These are phyloP conservation scores for Tineola bisselliella DNA, from an alignment of 2,888 invertebrate species.

Conservation along the genomic window DNA sequence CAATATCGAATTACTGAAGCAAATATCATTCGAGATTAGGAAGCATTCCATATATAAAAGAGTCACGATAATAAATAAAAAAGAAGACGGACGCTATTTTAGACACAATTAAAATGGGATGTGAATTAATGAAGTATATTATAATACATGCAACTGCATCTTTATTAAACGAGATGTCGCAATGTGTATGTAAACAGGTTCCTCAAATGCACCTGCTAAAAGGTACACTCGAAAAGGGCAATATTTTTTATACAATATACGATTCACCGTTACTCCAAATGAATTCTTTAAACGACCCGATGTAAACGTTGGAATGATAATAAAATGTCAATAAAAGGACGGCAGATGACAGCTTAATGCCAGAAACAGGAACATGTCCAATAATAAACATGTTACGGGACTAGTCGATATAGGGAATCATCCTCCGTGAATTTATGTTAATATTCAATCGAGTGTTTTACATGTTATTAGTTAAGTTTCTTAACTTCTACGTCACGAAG, in stretches of 20 bases:
- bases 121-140: no score
- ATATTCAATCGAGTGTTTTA: neutral
- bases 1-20: no score
- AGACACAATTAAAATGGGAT: no score
- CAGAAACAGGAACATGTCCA: neutral
- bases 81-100: no score
- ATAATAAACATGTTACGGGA: neutral
- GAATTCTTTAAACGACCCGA: neutral
- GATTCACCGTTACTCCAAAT: slow-evolving; percentile 1
- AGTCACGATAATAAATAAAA: no score
- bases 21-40: no score
- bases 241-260: neutral
- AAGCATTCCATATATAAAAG: no score
- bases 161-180: neutral
- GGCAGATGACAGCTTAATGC: neutral
- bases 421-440: neutral
- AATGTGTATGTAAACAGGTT: slow-evolving; percentile 3
- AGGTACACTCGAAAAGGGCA: slow-evolving; percentile 1
- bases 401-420: neutral
- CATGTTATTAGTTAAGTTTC: neutral
- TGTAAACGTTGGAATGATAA: neutral
- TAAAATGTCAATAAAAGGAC: slow-evolving; percentile 5
- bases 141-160: no score
- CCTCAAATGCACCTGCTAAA: slow-evolving; percentile 1
- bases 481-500: neutral